phyloP scores from a whole-genome alignment of 2,888 invertebrate genomes.

The Drosophila nr. fundita region DNA sequence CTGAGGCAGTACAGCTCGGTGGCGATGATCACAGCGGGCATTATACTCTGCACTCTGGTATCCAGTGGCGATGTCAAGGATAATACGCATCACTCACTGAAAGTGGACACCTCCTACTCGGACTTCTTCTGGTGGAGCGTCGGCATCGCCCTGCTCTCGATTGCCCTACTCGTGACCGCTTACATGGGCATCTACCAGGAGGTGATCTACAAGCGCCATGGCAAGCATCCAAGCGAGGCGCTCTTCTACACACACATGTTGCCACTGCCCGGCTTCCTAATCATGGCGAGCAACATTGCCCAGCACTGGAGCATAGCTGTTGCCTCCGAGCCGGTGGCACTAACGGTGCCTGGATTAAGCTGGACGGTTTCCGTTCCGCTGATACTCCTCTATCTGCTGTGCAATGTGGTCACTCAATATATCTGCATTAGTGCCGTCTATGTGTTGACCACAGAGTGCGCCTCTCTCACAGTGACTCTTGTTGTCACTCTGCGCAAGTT shows the following conservation, averaged over 20 bases:
- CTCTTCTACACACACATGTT: constrained; percentile 95
- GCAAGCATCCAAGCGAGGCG: constrained; percentile 96
- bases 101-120: constrained; percentile 72
- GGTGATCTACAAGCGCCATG: constrained; percentile 91
- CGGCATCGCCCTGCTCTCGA: constrained; percentile 93
- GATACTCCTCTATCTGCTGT: constrained; percentile 91
- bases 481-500: constrained; percentile 98
- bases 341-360: constrained; percentile 85
- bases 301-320: constrained; percentile 91
- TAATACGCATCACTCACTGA: constrained; percentile 87
- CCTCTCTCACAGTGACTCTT: constrained; percentile 96
- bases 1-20: constrained; percentile 95
- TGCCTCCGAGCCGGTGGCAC: constrained; percentile 86
- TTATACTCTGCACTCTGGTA: constrained; percentile 94
- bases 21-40: constrained; percentile 96
- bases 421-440: constrained; percentile 98
- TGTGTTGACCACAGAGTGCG: constrained; percentile 95
- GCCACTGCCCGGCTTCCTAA: constrained; percentile 94
- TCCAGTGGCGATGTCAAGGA: constrained; percentile 89
- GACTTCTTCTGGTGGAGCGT: constrained; percentile 88
- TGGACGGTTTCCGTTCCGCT: constrained; percentile 87
- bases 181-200: constrained; percentile 98
- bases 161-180: constrained; percentile 96
- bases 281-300: constrained; percentile 91
- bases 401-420: constrained; percentile 95